Conservation (phyloP, 2,113 vertebrate species). For the Antennarius striatus region DNA sequence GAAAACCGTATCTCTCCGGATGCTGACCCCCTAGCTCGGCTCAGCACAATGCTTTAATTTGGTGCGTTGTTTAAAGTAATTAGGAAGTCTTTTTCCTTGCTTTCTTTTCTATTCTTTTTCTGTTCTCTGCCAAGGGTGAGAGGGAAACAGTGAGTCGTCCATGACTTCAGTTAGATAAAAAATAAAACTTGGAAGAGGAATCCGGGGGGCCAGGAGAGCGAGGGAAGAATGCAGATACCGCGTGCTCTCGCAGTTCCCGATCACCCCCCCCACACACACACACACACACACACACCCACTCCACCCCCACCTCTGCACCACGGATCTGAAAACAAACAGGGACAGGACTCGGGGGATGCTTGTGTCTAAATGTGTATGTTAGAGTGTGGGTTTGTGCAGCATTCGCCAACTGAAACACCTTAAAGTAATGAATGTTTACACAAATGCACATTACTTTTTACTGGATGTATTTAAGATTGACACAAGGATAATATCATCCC, state of each 20-base stretch:
- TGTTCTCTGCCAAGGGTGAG: slow-evolving; percentile 59
- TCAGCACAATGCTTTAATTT: slow-evolving; percentile 78
- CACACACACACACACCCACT: background rate
- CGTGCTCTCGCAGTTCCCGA: slow-evolving; percentile 25
- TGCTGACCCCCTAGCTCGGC: slow-evolving; percentile 65
- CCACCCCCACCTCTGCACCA: slow-evolving; percentile 55
- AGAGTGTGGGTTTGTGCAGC: slow-evolving; percentile 11
- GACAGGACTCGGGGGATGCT: slow-evolving; percentile 64
- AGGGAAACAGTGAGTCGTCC: slow-evolving; percentile 61
- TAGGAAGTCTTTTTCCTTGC: slow-evolving; percentile 63
- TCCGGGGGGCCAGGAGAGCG: slow-evolving; percentile 36
- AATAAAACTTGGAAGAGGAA: slow-evolving; percentile 58
- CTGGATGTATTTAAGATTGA: slow-evolving; percentile 20
- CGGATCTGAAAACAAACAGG: slow-evolving; percentile 68
- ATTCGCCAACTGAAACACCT: slow-evolving; percentile 35
- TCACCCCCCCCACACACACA: too few species aligned
- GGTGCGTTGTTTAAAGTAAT: slow-evolving; percentile 77
- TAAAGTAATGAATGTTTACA: slow-evolving; percentile 33
- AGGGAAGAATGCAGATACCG: slow-evolving; percentile 55
- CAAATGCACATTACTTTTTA: slow-evolving; percentile 10
- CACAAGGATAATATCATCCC: slow-evolving; percentile 16
- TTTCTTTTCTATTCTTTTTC: slow-evolving; percentile 60
- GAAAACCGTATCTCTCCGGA: slow-evolving; percentile 71
- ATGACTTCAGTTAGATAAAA: slow-evolving; percentile 64
- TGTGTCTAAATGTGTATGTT: slow-evolving; percentile 35